Base-by-base conservation (phyloP, 2,888 invertebrate genomes). In the Cinara cedri region DNA sequence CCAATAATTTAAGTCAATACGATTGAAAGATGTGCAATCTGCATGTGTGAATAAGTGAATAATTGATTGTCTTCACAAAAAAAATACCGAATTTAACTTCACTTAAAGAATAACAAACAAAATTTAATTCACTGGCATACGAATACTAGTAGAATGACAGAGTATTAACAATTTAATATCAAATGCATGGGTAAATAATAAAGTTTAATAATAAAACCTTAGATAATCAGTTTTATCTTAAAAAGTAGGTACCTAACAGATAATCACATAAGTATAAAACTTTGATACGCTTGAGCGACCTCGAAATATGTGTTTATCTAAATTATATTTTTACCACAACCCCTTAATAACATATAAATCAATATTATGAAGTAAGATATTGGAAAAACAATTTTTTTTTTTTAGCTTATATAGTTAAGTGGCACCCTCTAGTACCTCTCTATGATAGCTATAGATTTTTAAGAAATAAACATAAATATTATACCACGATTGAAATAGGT, bases 211-310 rank as follows among this genome's bases (percentile, higher is more conserved):
- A 55, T 55, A 55, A 21, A 55, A 55, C 19, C 19, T 1, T 55
- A 55, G 21, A n/a, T 55, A 55, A 55, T 55, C 55, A 19, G 21
- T n/a, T n/a, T n/a, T n/a, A n/a, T n/a, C n/a, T n/a, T n/a, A n/a
- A n/a, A n/a, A n/a, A n/a, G n/a, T n/a, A n/a, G n/a, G n/a, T 44
- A 63, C 4, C 19, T 13, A 6, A 19, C 42, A 63, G 42, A 42
- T n/a, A 42, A 63, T n/a, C 19, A 63, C 42, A 62, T 62, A 62
- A 34, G 34, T 62, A 62, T 63, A 42, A 42, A 63, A 63, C 62
- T 63, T 63, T 63, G 42, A 63, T 19, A 63, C 42, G 19, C 19
- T 11, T 63, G 44, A 63, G 44, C 44, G 44, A 63, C 63, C 63
- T 44, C 44, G 3, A 44, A 44, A 63, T 42, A 63, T 42, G 62